Conservation (phyloP, 2,888 invertebrate genomes). For the Tenodera sinensis region DNA sequence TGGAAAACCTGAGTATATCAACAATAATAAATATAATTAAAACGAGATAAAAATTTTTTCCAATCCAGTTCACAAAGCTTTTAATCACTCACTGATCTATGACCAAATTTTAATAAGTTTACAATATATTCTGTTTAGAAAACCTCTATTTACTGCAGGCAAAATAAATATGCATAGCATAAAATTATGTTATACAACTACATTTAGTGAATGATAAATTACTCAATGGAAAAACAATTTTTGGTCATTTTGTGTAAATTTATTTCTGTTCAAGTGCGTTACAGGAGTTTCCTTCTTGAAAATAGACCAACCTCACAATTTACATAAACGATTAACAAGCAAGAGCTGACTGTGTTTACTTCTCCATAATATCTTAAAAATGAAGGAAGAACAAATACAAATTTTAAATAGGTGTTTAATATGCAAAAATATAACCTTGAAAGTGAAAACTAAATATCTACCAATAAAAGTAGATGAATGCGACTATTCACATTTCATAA, state of each 20-base stretch:
- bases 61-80: neutral
- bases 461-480: neutral
- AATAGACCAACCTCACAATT: conserved; percentile 22
- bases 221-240: neutral
- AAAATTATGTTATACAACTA: neutral
- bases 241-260: conserved; percentile 26
- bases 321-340: conserved; percentile 17
- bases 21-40: neutral
- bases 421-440: conserved; percentile 13
- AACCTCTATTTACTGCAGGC: neutral
- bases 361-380: neutral
- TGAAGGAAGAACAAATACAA: neutral
- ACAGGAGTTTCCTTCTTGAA: conserved; percentile 18
- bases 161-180: neutral
- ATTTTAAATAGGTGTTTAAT: neutral
- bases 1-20: neutral
- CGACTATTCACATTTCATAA: neutral
- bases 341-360: conserved; percentile 1
- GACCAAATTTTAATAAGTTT: neutral
- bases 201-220: neutral
- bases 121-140: neutral
- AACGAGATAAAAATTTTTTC: neutral
- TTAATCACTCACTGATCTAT: neutral
- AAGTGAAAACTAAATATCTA: neutral
- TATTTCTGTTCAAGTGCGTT: conserved; percentile 27